These are phyloP conservation scores for Subacronicta megacephala DNA, from an alignment of 2,888 invertebrate genomes.

Conservation along the genomic window DNA sequence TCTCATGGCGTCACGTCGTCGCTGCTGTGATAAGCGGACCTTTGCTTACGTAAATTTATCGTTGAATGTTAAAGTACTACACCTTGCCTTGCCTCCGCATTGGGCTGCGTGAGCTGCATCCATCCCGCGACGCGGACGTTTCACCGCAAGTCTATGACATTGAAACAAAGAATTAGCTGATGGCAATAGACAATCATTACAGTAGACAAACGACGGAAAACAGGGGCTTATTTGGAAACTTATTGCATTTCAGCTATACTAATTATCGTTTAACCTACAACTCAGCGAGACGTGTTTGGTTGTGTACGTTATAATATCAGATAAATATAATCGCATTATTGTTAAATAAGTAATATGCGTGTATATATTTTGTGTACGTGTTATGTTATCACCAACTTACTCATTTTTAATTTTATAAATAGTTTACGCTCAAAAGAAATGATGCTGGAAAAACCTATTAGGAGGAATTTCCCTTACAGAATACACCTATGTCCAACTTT, in stretches of 20 bases:
- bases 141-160: slow-evolving; percentile 32
- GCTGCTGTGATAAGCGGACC: slow-evolving; percentile 73
- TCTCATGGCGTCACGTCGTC: slow-evolving; percentile 78
- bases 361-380: no score
- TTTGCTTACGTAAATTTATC: slow-evolving; percentile 81
- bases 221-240: neutral
- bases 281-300: no score
- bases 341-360: no score
- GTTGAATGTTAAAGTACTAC: slow-evolving; percentile 65
- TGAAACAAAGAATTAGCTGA: slow-evolving; percentile 31
- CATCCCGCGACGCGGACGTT: slow-evolving; percentile 10
- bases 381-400: no score
- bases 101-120: slow-evolving; percentile 22
- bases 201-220: slow-evolving; percentile 19
- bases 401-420: no score
- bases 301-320: no score
- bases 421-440: no score
- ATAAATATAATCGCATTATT: no score
- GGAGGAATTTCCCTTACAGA: no score
- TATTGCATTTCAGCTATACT: slow-evolving; percentile 1
- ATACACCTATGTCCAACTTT: no score
- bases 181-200: slow-evolving; percentile 28
- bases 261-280: neutral
- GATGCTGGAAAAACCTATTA: no score
- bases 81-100: slow-evolving; percentile 57